A percentile compares a stretch with the other conserved stretches of the same genome.
phyloP scores from a whole-genome alignment of 2,888 invertebrate genomes.

The Steinernema carpocapsae region DNA sequence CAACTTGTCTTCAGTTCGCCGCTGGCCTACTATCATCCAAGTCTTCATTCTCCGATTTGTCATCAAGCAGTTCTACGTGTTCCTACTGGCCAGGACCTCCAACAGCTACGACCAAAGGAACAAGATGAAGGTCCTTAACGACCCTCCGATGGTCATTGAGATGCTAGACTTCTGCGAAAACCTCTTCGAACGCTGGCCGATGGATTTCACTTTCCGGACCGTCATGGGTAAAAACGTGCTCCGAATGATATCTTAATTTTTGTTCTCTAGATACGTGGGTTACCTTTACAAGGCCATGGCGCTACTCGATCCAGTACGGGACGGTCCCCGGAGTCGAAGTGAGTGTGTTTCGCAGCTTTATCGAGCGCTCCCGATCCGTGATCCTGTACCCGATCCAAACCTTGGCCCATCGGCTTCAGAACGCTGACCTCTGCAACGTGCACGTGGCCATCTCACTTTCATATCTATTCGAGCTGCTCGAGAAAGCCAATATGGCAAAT shows the following conservation, averaged over 20 bases:
- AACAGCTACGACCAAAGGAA: constrained; percentile 15
- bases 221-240: constrained; percentile 1
- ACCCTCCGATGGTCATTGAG: constrained; percentile 20
- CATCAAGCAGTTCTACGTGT: constrained; percentile 21
- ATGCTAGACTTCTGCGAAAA: constrained; percentile 19
- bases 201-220: constrained; percentile 1
- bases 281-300: constrained; percentile 14
- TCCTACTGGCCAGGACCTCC: background rate
- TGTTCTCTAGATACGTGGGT: background rate
- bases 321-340: background rate
- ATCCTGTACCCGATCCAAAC: constrained; percentile 8
- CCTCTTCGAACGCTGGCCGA: constrained; percentile 13
- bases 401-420: background rate
- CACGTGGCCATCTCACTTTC: background rate
- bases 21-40: constrained; percentile 17
- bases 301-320: constrained; percentile 2
- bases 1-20: background rate
- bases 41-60: constrained; percentile 13
- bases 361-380: background rate
- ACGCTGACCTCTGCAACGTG: constrained; percentile 15
- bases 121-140: constrained; percentile 3
- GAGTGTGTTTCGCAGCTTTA: background rate
- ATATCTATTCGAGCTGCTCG: background rate
- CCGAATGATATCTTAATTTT: too few relatives aligned
- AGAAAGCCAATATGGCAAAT: background rate